Evolutionary conservation across 2,797 vertebrate species (phyloP).

Genomic region (Sebastes minor): DNA sequence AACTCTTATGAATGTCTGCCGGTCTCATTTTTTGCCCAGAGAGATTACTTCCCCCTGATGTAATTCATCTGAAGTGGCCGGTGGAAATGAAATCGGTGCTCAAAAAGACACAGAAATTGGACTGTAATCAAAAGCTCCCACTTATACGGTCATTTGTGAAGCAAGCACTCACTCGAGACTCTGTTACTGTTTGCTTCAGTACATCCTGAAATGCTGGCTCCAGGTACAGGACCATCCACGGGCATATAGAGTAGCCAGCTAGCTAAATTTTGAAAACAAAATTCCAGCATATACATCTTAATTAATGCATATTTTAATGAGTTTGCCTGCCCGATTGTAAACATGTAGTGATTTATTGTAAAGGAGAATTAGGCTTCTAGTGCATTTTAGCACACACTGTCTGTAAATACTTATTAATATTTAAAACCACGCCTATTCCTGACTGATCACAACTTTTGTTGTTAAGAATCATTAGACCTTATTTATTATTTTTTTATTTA

Average conservation of each 20-base stretch:
- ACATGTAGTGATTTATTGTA: background rate
- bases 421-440: background rate
- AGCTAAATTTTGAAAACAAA: no score
- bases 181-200: background rate
- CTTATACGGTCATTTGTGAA: background rate
- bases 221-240: background rate
- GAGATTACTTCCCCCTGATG: background rate
- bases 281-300: background rate
- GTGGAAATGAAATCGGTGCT: slow-evolving; percentile 44
- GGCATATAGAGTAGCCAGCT: rapidly evolving
- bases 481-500: background rate
- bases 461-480: background rate
- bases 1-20: background rate
- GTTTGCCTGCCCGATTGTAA: background rate
- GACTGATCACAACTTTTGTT: background rate
- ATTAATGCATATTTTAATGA: background rate
- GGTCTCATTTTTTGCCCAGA: background rate
- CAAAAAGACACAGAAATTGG: slow-evolving; percentile 14
- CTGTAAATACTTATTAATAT: background rate
- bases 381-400: background rate
- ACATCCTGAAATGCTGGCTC: slow-evolving; percentile 14
- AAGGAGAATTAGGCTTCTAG: background rate
- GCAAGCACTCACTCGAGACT: slow-evolving; percentile 13
- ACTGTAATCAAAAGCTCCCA: slow-evolving; percentile 27
- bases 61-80: slow-evolving; percentile 45